These are phyloP conservation scores for Mongoloraphidia duomilia DNA, from an alignment of 2,888 invertebrate genomes.

Conservation along the genomic window DNA sequence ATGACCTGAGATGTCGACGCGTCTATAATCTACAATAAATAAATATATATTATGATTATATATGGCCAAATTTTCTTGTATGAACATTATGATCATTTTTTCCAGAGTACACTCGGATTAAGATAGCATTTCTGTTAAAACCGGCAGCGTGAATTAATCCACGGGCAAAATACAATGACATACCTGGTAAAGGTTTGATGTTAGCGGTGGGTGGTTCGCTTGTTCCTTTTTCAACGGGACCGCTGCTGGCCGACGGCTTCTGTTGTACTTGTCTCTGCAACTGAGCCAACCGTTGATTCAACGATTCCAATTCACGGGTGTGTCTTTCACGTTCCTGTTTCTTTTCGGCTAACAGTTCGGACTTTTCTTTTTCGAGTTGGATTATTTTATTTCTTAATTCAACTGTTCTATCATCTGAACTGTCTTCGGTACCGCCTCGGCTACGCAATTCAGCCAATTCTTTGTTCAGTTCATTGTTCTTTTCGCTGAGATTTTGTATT, in stretches of 20 bases:
- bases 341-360: slow-evolving; percentile 45
- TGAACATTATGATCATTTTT: too few species aligned
- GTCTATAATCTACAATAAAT: too few species aligned
- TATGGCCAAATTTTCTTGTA: too few species aligned
- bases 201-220: slow-evolving; percentile 71
- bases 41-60: too few species aligned
- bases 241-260: slow-evolving; percentile 54
- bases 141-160: too few species aligned
- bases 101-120: too few species aligned
- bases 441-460: slow-evolving; percentile 29
- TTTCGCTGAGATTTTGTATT: slow-evolving; percentile 56
- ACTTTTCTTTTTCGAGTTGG: slow-evolving; percentile 57
- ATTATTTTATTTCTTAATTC: slow-evolving; percentile 50
- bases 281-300: slow-evolving; percentile 53
- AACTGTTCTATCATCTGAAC: slow-evolving; percentile 29
- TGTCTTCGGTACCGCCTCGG: slow-evolving; percentile 3
- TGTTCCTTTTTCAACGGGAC: slow-evolving; percentile 39
- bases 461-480: slow-evolving; percentile 43
- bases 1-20: too few species aligned
- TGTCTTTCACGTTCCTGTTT: slow-evolving; percentile 34
- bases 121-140: too few species aligned
- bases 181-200: slow-evolving; percentile 84
- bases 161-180: too few species aligned
- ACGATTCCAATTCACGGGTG: slow-evolving; percentile 49
- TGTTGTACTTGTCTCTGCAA: slow-evolving; percentile 48